Conservation (phyloP, 2,113 vertebrate genomes). For the Erinaceus europaeus region DNA sequence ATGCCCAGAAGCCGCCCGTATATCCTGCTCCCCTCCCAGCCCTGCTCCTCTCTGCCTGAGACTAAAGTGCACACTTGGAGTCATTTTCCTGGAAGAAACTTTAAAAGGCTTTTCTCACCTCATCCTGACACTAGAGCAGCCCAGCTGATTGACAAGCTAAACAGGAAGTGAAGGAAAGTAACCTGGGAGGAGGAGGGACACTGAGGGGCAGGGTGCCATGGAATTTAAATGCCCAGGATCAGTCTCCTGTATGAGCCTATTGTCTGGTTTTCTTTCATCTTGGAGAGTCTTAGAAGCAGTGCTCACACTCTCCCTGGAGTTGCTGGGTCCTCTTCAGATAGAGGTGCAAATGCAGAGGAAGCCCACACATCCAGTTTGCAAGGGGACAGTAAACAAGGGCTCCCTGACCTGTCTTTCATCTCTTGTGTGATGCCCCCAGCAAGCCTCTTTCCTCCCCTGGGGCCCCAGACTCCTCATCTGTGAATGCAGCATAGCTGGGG, state of each 20-base stretch:
- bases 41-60: too few relatives aligned
- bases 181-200: not conserved
- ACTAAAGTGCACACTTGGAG: conserved; percentile 38
- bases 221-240: not conserved
- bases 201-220: not conserved
- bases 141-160: not conserved
- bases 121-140: not conserved
- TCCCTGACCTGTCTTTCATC: too few relatives aligned
- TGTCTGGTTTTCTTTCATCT: too few relatives aligned
- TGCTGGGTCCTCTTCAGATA: fast-evolving
- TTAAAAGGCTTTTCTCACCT: conserved; percentile 44
- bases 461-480: not conserved
- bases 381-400: too few relatives aligned
- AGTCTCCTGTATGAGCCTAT: fast-evolving
- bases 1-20: not conserved
- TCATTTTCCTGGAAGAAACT: conserved; percentile 54
- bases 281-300: fast-evolving
- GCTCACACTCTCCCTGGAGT: not conserved
- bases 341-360: fast-evolving
- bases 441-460: not conserved
- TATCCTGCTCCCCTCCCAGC: too few relatives aligned
- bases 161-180: not conserved
- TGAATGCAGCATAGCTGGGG: too few relatives aligned
- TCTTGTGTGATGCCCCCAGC: not conserved
- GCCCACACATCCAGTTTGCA: too few relatives aligned